A percentile compares a stretch with the other conserved stretches of the same genome.
Evolutionary conservation across 2,888 invertebrate species (phyloP).

Genomic region (Sturmia bella): DNA sequence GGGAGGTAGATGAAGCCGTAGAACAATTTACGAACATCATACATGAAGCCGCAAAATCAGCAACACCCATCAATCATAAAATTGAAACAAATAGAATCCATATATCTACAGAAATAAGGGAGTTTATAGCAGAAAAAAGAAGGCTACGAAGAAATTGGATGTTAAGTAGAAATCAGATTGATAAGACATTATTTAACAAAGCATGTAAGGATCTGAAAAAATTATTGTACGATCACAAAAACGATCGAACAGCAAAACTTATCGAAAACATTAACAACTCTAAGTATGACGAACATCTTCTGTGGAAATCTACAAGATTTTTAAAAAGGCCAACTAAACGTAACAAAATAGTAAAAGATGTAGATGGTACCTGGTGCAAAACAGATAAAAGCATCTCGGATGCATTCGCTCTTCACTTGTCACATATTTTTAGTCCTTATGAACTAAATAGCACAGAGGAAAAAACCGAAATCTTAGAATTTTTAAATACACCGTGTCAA

Average conservation of each 20-base stretch:
- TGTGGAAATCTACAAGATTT: constrained; percentile 23
- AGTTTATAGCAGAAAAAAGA: neutral
- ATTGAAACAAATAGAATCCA: neutral
- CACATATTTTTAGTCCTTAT: constrained; percentile 6
- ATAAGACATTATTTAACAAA: constrained; percentile 22
- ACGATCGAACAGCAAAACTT: neutral
- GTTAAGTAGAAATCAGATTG: neutral
- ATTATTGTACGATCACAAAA: constrained; percentile 24
- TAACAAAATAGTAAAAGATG: too few species aligned
- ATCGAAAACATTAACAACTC: constrained; percentile 2
- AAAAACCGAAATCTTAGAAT: too few species aligned
- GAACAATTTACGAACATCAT: constrained; percentile 13
- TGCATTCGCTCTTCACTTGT: constrained; percentile 7
- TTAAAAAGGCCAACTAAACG: too few species aligned
- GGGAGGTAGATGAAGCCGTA: constrained; percentile 9
- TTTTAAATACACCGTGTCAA: constrained; percentile 7
- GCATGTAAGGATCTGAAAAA: constrained; percentile 17
- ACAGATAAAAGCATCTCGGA: constrained; percentile 8
- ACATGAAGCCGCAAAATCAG: constrained; percentile 13
- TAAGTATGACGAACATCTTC: neutral
- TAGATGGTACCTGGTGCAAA: too few species aligned
- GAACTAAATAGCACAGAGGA: constrained; percentile 4
- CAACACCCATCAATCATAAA: neutral
- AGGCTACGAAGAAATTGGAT: constrained; percentile 11
- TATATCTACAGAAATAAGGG: constrained; percentile 7